phyloP scores from a whole-genome alignment of 2,797 vertebrate species.

The Pipistrellus pipistrellus region DNA sequence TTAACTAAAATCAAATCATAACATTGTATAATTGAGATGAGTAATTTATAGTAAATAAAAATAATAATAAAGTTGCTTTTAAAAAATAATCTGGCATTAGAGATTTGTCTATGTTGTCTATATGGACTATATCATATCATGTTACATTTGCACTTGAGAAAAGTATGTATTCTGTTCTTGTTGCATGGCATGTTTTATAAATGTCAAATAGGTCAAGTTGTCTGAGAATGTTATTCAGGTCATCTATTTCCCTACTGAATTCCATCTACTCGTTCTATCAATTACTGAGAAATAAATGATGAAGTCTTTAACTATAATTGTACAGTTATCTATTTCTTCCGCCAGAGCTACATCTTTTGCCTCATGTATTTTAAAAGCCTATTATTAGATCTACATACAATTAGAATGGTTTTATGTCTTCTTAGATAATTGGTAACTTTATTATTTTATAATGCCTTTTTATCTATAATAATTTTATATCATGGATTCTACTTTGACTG shows the following conservation, averaged over 20 bases:
- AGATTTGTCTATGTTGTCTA: not conserved
- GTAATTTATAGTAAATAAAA: not conserved
- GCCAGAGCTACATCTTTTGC: not conserved
- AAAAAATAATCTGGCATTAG: not conserved
- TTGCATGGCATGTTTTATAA: not conserved
- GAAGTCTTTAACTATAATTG: not conserved
- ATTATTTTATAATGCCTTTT: constrained; percentile 8
- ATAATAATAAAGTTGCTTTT: not conserved
- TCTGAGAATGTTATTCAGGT: not conserved
- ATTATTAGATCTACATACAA: not conserved
- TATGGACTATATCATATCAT: not conserved
- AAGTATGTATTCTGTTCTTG: not conserved
- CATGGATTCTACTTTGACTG: not conserved
- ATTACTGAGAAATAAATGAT: not conserved
- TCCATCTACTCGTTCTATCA: not conserved
- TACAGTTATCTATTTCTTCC: not conserved
- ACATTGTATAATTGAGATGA: not conserved
- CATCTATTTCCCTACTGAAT: not conserved
- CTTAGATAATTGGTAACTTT: not conserved
- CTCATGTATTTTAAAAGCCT: not conserved
- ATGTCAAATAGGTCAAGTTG: not conserved
- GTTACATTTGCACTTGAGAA: not conserved
- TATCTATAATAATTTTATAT: not conserved
- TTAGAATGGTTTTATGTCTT: not conserved
- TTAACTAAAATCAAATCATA: not conserved